A percentile compares a stretch with the other conserved stretches of the same genome.
Evolutionary conservation across 2,113 vertebrate species (phyloP).

Genomic region (Phalacrocorax aristotelis): DNA sequence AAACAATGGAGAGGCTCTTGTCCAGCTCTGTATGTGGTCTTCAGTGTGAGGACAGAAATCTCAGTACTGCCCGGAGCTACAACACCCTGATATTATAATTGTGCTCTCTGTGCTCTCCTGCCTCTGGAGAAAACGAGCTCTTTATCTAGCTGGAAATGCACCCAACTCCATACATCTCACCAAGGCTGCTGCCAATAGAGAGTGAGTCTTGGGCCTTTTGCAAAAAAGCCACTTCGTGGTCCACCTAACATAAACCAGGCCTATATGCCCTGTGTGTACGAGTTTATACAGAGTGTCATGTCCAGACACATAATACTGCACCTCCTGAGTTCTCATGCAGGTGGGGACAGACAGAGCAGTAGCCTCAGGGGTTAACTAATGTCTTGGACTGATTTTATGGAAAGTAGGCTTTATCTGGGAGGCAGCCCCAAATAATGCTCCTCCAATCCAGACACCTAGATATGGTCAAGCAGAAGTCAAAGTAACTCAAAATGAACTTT

Average conservation of each 20-base stretch:
- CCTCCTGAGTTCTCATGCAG: not conserved
- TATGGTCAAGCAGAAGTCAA: not conserved
- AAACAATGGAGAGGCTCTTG: not conserved
- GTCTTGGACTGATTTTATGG: not conserved
- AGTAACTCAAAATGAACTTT: not conserved
- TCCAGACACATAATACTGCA: not conserved
- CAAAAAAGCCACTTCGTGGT: not conserved
- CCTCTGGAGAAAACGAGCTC: not conserved
- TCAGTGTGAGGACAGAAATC: not conserved
- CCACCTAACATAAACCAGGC: not conserved
- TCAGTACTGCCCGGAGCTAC: not conserved
- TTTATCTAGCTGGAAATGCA: not conserved
- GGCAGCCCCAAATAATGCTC: not conserved
- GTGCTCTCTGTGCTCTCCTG: not conserved
- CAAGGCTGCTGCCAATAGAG: not conserved
- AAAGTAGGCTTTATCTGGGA: not conserved
- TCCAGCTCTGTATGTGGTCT: not conserved
- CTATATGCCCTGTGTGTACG: fast-evolving
- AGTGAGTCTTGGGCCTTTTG: not conserved
- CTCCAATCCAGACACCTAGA: not conserved
- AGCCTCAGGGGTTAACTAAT: not conserved
- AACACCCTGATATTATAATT: not conserved
- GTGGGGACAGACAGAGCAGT: not conserved
- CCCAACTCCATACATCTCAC: not conserved
- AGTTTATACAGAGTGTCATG: too few species aligned